Conservation (phyloP, 2,888 invertebrate species). For the Branchellion lobata region DNA sequence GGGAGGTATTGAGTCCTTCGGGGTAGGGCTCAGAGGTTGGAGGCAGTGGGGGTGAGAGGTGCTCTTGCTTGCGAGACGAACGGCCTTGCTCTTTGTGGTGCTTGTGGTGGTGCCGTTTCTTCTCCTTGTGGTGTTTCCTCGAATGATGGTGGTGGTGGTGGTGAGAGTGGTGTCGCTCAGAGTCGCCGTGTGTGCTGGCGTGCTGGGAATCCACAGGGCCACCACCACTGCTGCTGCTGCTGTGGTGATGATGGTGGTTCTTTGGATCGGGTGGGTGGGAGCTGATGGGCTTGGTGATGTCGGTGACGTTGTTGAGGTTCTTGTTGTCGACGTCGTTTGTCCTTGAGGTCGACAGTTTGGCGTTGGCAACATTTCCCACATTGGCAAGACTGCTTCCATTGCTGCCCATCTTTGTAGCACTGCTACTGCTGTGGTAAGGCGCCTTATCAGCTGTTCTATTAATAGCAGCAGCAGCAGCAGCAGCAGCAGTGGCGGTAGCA, state of each 20-base stretch:
- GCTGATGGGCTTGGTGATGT: neutral
- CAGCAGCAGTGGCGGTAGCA: neutral
- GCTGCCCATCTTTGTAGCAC: neutral
- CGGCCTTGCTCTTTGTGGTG: neutral
- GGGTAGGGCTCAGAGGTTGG: too few species aligned
- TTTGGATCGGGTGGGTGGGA: neutral
- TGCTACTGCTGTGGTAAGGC: too few species aligned
- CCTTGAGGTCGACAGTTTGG: too few species aligned
- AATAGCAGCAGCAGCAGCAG: neutral
- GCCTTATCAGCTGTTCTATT: too few species aligned
- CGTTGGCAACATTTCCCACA: too few species aligned
- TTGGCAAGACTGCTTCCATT: too few species aligned
- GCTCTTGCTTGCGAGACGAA: neutral
- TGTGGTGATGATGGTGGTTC: too few species aligned
- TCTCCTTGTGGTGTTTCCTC: neutral
- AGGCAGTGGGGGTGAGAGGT: too few species aligned
- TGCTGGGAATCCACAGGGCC: too few species aligned
- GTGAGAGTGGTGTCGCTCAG: neutral
- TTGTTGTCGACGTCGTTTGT: too few species aligned
- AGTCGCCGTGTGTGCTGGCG: neutral
- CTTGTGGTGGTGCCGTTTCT: slow-evolving; percentile 8
- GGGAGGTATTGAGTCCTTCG: too few species aligned
- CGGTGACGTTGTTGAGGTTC: neutral
- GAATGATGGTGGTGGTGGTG: neutral
- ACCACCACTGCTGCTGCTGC: too few species aligned